Percentiles rank a stretch among this genome's conserved stretches.
These are phyloP conservation scores for Apotomis turbidana DNA, from an alignment of 2,888 invertebrate genomes.

Conservation along the genomic window DNA sequence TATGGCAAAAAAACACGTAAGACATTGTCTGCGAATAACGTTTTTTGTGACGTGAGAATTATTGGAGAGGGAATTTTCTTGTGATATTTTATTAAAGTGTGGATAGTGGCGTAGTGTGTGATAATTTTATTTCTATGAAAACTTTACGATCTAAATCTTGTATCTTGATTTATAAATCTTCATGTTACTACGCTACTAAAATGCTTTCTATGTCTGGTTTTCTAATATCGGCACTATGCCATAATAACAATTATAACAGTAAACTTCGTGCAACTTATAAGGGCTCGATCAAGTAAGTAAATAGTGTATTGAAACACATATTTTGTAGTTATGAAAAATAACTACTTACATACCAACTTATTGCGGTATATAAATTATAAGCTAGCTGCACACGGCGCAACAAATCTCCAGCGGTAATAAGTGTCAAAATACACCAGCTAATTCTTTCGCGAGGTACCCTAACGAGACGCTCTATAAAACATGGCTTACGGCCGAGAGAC, in stretches of 20 bases:
- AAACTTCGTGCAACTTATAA: too few species aligned
- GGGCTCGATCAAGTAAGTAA: too few species aligned
- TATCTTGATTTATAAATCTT: too few species aligned
- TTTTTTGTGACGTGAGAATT: constrained; percentile 27
- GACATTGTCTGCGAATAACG: constrained; percentile 8
- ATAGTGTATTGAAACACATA: too few species aligned
- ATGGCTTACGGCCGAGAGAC: constrained; percentile 50
- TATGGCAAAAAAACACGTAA: constrained; percentile 36
- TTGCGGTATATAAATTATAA: constrained; percentile 18
- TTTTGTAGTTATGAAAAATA: neutral
- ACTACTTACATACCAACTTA: constrained; percentile 5
- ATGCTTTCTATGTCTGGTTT: too few species aligned
- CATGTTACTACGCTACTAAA: too few species aligned
- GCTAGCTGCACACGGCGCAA: constrained; percentile 28
- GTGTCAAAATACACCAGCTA: constrained; percentile 78
- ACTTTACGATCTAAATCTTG: neutral
- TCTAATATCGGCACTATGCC: too few species aligned
- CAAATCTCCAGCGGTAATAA: constrained; percentile 61
- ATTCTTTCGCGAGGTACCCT: constrained; percentile 76
- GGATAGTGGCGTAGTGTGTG: neutral
- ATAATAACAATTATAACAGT: too few species aligned
- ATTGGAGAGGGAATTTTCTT: neutral
- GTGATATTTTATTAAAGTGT: constrained; percentile 14
- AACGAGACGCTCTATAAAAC: constrained; percentile 71
- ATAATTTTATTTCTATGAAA: neutral